These are phyloP conservation scores for Achatina immaculata DNA, from an alignment of 1,140 invertebrate genomes.

Conservation along the genomic window DNA sequence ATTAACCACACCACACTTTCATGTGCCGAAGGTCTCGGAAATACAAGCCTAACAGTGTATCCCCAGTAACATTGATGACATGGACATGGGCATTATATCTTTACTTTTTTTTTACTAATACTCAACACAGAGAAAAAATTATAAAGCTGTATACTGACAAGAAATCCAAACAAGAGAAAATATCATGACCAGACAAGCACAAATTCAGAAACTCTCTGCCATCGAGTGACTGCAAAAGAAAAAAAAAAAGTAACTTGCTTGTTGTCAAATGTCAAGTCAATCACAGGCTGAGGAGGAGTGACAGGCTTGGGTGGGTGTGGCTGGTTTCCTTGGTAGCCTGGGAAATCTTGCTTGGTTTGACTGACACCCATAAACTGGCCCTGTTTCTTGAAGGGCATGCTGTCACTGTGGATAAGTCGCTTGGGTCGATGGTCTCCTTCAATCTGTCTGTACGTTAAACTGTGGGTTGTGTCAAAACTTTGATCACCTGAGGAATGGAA, in stretches of 20 bases:
- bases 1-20: too few species aligned
- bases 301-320: conserved; percentile 55
- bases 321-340: conserved; percentile 49
- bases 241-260: conserved; percentile 49
- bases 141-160: too few species aligned
- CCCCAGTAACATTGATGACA: too few species aligned
- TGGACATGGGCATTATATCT: too few species aligned
- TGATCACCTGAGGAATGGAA: conserved; percentile 55
- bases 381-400: conserved; percentile 7
- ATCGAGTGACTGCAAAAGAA: too few species aligned
- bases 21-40: too few species aligned
- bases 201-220: too few species aligned
- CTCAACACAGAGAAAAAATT: too few species aligned
- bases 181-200: too few species aligned
- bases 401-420: conserved; percentile 37
- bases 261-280: conserved; percentile 65
- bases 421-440: conserved; percentile 55
- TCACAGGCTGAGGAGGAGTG: conserved; percentile 59
- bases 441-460: conserved; percentile 58
- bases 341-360: conserved; percentile 60
- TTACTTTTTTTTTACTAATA: too few species aligned
- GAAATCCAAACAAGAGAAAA: too few species aligned
- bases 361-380: conserved; percentile 57
- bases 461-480: conserved; percentile 58
- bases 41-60: too few species aligned